Base-by-base conservation (phyloP, 2,113 vertebrate genomes). In the Callipepla californica region DNA sequence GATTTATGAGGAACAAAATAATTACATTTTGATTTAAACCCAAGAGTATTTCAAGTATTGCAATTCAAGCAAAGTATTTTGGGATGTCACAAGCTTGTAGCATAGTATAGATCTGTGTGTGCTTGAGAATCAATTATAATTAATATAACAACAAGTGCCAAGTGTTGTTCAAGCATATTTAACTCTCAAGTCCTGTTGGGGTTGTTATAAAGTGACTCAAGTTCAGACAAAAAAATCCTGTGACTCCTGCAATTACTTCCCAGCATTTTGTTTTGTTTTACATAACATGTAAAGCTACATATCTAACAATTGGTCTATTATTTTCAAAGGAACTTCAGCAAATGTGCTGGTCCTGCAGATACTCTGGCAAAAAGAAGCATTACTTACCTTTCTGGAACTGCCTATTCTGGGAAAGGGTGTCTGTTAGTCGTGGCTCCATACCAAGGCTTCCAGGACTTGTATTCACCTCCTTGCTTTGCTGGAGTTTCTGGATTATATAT, bases 11-110 rank as follows among this genome's bases (percentile, higher is more conserved):
- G 87, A 80, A 83, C 68, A 58, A 91, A 94, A 93, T 94, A 94
- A 96, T 94, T 90, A 69, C 85, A 83, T 91, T 94, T 94, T 94
- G 95, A 94, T 95, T 96, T 94, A 94, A 94, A 65, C 80, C 59
- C 76, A 26, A 36, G 61, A 91, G 65, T 57, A 44, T 61, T 85
- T 75, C 93, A 94, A 90, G 91, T 87, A 48, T 13, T 84, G 66
- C 61, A 91, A 42, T 58, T 83, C 79, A 83, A 91, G 68, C 32
- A 74, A 70, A 91, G 86, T 3, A 13, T 88, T 91, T 80, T 40
- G 76, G 68, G 89, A 91, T 68, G 79, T 84, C 10, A 32, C 85
- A 75, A 72, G 91, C 55, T 85, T 72, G 44, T 50, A 82, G 75
- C 38, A 30, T 1, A 3, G 42, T 70, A 92, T 47, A 53, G 94